Percentiles rank a stretch among this genome's conserved stretches.
Conservation (phyloP, 2,113 vertebrate species). For the Theristicus caerulescens region DNA sequence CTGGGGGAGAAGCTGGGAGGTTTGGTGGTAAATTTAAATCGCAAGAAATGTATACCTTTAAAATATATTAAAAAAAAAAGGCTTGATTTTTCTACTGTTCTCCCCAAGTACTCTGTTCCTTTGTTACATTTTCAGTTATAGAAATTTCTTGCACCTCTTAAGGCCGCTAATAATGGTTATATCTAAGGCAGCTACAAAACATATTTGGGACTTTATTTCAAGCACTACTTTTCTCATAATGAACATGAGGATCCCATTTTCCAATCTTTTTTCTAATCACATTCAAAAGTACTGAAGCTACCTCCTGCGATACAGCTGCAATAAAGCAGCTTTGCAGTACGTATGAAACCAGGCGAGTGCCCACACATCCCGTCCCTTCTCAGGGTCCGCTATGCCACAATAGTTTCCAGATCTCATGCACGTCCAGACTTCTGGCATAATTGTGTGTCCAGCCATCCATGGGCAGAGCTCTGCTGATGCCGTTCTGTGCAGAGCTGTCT, state of each 20-base stretch:
- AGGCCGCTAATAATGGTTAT: conserved; percentile 70
- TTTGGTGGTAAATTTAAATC: conserved; percentile 71
- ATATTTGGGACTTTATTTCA: conserved; percentile 73
- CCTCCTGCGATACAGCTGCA: neutral
- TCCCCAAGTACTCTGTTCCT: conserved; percentile 64
- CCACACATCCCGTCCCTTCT: neutral
- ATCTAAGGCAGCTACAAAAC: conserved; percentile 72
- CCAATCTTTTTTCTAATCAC: conserved; percentile 62
- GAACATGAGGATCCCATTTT: conserved; percentile 72
- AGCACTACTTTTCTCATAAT: conserved; percentile 68
- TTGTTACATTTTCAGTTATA: conserved; percentile 66
- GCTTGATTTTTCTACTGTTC: conserved; percentile 70
- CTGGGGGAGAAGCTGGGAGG: conserved; percentile 62
- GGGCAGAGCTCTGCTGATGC: neutral
- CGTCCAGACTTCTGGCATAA: fast-evolving
- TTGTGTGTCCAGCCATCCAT: fast-evolving
- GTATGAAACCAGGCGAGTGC: neutral
- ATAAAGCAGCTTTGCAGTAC: neutral
- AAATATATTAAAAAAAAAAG: conserved; percentile 9
- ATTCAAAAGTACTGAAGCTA: conserved; percentile 13
- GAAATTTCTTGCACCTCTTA: conserved; percentile 73
- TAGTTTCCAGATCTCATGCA: fast-evolving
- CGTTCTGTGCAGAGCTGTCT: neutral
- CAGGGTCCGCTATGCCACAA: fast-evolving
- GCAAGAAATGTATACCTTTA: conserved; percentile 67